Percentiles rank a stretch among this genome's conserved stretches.
These are phyloP conservation scores for Romanogobio albipinnatus DNA, from an alignment of 2,113 vertebrate species.

Conservation along the genomic window DNA sequence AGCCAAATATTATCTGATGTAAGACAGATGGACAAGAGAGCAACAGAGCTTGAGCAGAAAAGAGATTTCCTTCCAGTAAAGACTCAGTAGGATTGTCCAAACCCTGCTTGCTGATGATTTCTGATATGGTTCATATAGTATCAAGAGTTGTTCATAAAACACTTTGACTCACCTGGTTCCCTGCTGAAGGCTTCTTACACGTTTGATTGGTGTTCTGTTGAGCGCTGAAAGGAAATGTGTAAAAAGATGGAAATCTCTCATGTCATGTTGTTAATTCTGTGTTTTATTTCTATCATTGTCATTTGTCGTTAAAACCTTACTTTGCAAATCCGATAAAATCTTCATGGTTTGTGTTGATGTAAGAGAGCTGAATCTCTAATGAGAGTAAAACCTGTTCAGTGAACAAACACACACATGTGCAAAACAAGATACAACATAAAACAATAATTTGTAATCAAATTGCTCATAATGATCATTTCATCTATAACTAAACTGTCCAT, in stretches of 20 bases:
- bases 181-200: constrained; percentile 80
- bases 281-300: neutral
- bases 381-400: constrained; percentile 82
- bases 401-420: neutral
- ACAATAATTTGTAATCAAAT: neutral
- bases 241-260: neutral
- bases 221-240: constrained; percentile 65
- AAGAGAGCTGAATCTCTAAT: constrained; percentile 92
- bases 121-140: constrained; percentile 49
- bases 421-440: constrained; percentile 13
- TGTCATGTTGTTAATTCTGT: neutral
- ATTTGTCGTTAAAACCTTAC: constrained; percentile 73
- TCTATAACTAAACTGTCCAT: neutral
- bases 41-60: neutral
- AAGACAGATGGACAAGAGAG: neutral
- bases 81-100: constrained; percentile 55
- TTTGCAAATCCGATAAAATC: constrained; percentile 93
- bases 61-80: constrained; percentile 45
- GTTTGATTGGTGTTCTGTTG: constrained; percentile 84
- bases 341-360: constrained; percentile 95
- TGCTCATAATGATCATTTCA: neutral
- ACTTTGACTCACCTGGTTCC: constrained; percentile 84
- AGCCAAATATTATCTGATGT: constrained; percentile 6
- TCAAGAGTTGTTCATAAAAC: constrained; percentile 19
- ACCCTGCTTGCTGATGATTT: neutral